Evolutionary conservation across 2,888 invertebrate species (phyloP), one percentile per base, ranked within the genome.

Genomic region (Hyles lineata): DNA sequence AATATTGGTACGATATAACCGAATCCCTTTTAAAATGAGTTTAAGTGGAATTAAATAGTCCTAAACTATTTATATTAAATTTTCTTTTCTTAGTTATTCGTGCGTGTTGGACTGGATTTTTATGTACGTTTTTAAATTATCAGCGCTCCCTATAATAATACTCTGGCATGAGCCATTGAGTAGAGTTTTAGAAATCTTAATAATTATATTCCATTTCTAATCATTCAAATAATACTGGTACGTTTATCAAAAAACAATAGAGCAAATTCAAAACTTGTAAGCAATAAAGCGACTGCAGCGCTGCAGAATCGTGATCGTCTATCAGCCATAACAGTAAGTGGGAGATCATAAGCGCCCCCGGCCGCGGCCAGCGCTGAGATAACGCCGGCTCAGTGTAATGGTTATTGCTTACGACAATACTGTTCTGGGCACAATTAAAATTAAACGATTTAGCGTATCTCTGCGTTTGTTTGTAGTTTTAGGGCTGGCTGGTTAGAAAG

Each of bases 401-500:
- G 43, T 67, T 67, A 67, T 67, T 67, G 50, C 67, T 43, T 43
- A 67, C 67, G 55, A 55, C 55, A 55, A 55, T 55, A 67, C 50
- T 67, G 50, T 23, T 50, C 67, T 43, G 63, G 63, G 50, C 67
- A 50, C 67, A 43, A 43, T 67, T 67, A 50, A 67, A 67, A 67
- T 67, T 67, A 67, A 67, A 67, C 67, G 67, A 67, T 67, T 67
- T 50, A 67, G 67, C 43, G 50, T 67, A 67, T 67, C 43, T 67
- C 67, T 23, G 23, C 21, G 21, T 63, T 63, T 43, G 63, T 21
- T 21, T 43, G 43, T 55, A 43, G 55, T 55, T 7, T n/a, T 23
- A 67, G 67, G 67, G 67, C 23, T 67, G 67, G 7, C 8, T 43
- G 25, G 9, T 23, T 11, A n/a, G 58, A 3, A 21, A 58, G 5